A percentile compares a stretch with the other conserved stretches of the same genome.
Evolutionary conservation across 2,113 vertebrate genomes (phyloP).

Genomic region (Engystomops pustulosus): DNA sequence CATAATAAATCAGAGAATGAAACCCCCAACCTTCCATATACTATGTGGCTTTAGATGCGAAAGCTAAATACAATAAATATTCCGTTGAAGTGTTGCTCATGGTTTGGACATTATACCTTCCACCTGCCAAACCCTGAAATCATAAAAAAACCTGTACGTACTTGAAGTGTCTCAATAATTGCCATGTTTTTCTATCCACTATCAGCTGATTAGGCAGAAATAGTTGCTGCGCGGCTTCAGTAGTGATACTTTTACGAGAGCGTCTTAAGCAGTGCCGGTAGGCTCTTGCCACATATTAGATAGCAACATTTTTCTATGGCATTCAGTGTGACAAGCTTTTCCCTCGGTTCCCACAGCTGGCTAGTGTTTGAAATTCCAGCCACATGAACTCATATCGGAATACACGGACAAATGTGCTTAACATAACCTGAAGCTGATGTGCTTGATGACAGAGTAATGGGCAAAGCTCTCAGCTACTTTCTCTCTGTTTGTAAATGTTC

Average conservation of each 20-base stretch:
- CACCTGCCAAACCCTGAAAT: constrained; percentile 6
- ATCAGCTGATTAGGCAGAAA: constrained; percentile 37
- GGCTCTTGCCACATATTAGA: constrained; percentile 44
- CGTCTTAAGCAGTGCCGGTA: constrained; percentile 19
- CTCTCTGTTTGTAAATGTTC: constrained; percentile 65
- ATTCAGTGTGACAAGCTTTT: constrained; percentile 80
- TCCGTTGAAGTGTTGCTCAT: background rate
- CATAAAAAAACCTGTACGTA: background rate
- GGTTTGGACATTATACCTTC: background rate
- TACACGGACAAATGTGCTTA: constrained; percentile 76
- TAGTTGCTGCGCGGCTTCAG: background rate
- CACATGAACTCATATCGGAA: constrained; percentile 90
- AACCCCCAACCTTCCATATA: no score
- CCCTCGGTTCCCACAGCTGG: constrained; percentile 89
- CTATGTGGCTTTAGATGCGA: no score
- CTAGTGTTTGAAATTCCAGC: constrained; percentile 95
- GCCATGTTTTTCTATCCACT: background rate
- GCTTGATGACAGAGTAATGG: constrained; percentile 79
- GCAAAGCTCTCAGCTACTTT: constrained; percentile 65
- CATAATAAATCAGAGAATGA: no score
- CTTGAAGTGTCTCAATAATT: constrained; percentile 29
- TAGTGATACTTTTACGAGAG: constrained; percentile 22
- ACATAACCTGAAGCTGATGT: constrained; percentile 76
- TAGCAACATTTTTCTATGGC: constrained; percentile 73
- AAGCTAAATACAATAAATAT: background rate